Evolutionary conservation across 1,140 invertebrate genomes (phyloP).

Genomic region (Drosophila pandora): DNA sequence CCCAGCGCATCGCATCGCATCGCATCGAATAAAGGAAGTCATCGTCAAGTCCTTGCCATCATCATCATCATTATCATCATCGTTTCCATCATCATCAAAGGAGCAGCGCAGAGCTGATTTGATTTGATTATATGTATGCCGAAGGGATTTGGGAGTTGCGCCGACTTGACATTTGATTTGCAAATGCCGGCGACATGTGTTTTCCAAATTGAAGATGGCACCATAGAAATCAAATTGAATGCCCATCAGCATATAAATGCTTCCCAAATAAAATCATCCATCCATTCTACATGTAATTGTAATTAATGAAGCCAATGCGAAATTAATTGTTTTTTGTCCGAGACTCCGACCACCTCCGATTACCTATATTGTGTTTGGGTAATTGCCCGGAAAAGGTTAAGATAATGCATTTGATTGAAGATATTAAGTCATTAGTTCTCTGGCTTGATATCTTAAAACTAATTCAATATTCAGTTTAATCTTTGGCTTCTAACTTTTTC

Average conservation of each 20-base stretch:
- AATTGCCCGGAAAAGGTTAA: constrained; percentile 8
- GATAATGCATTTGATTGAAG: not conserved
- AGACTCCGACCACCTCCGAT: not conserved
- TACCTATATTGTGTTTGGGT: not conserved
- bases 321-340: constrained; percentile 14
- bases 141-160: constrained; percentile 22
- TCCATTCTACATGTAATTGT: constrained; percentile 3
- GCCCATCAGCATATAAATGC: constrained; percentile 20
- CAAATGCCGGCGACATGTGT: constrained; percentile 49
- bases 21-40: constrained; percentile 18
- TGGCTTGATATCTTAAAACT: not conserved
- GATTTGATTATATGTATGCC: constrained; percentile 47
- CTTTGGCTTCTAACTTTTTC: not conserved
- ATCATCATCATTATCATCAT: constrained; percentile 16
- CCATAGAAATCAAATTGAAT: constrained; percentile 44
- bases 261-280: constrained; percentile 12
- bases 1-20: not conserved
- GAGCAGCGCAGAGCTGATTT: constrained; percentile 40
- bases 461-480: not conserved
- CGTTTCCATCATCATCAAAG: constrained; percentile 28
- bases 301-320: constrained; percentile 24
- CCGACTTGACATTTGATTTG: constrained; percentile 30
- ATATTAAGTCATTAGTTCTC: not conserved
- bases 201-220: constrained; percentile 49
- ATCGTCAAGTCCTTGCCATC: constrained; percentile 26